Evolutionary conservation across 1,140 invertebrate species (phyloP).

Genomic region (Plutomurus gul): DNA sequence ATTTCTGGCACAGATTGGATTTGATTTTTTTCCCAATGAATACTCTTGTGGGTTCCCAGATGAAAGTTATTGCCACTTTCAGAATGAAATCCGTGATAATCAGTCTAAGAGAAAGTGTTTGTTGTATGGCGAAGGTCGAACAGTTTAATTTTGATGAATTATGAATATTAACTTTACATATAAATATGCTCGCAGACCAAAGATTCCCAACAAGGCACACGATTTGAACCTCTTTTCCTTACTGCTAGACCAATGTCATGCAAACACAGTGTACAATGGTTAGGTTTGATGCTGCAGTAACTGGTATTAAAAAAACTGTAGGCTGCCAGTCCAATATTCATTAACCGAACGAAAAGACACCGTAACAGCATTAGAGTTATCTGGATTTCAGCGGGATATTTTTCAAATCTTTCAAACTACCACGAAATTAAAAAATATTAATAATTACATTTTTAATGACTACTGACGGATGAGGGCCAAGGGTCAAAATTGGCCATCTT

Average conservation of each 20-base stretch:
- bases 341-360: conserved; percentile 73
- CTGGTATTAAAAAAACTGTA: conserved; percentile 70
- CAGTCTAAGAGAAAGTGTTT: conserved; percentile 66
- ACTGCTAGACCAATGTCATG: not conserved
- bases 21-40: conserved; percentile 25
- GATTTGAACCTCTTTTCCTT: not conserved
- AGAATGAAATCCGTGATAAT: conserved; percentile 77
- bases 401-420: conserved; percentile 49
- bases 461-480: no score
- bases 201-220: conserved; percentile 47
- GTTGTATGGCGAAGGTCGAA: no score
- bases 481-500: no score
- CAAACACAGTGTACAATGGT: conserved; percentile 56
- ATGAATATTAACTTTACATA: conserved; percentile 31
- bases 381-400: conserved; percentile 10
- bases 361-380: conserved; percentile 63
- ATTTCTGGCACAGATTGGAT: not conserved
- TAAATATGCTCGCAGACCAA: conserved; percentile 42
- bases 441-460: no score
- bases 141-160: no score
- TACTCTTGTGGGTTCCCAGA: conserved; percentile 60
- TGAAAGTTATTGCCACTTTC: conserved; percentile 74
- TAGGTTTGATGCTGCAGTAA: conserved; percentile 55
- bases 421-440: not conserved
- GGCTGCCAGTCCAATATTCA: conserved; percentile 73